Percentiles rank a stretch among this genome's conserved stretches.
Evolutionary conservation across 2,113 vertebrate genomes (phyloP).

Genomic region (Ia io): DNA sequence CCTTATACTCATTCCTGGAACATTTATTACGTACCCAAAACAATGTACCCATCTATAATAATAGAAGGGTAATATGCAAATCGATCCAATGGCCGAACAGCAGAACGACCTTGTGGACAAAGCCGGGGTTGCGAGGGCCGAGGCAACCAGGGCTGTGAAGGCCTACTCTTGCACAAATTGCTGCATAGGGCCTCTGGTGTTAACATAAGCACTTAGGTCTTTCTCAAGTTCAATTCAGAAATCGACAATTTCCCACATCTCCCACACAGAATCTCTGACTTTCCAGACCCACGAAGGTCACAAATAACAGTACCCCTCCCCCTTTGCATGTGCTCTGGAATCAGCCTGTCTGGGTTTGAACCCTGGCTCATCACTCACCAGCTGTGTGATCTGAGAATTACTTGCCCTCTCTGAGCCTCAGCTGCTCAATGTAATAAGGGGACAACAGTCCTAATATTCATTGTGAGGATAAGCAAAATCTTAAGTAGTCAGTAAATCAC

Average conservation of each 20-base stretch:
- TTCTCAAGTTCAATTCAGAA: slow-evolving; percentile 16
- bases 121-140: too few relatives aligned
- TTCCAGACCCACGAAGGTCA: not conserved
- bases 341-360: not conserved
- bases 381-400: not conserved
- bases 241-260: not conserved
- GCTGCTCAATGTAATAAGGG: not conserved
- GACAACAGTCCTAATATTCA: not conserved
- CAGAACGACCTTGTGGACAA: too few relatives aligned
- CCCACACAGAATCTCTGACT: not conserved
- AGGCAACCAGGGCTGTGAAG: too few relatives aligned
- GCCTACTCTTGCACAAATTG: too few relatives aligned
- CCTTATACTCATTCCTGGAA: not conserved
- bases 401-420: not conserved
- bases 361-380: not conserved
- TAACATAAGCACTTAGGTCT: not conserved
- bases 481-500: slow-evolving; percentile 14
- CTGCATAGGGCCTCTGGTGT: too few relatives aligned
- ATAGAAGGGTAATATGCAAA: too few relatives aligned
- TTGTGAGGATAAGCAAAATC: slow-evolving; percentile 22
- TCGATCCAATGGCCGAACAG: too few relatives aligned
- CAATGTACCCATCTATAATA: not conserved
- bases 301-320: not conserved
- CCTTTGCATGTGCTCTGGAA: not conserved
- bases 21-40: not conserved